Conservation (phyloP, 2,113 vertebrate genomes). For the Serilophus lunatus region DNA sequence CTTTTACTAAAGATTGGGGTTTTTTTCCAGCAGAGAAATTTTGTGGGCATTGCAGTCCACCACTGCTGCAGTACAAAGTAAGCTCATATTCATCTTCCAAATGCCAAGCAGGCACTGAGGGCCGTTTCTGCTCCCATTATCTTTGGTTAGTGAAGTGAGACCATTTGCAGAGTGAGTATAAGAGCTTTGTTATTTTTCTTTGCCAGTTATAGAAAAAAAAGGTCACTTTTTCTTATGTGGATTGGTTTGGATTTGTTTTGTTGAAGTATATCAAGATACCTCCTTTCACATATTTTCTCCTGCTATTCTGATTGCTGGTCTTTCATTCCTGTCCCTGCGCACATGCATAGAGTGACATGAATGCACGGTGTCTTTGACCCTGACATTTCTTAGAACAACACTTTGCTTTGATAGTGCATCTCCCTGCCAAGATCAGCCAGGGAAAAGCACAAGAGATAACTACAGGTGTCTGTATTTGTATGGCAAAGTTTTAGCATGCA, state of each 20-base stretch:
- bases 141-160: slow-evolving; percentile 29
- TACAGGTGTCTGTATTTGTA: not conserved
- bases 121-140: slow-evolving; percentile 13
- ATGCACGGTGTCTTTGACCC: not conserved
- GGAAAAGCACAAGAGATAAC: not conserved
- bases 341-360: not conserved
- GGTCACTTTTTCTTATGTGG: not conserved
- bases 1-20: not conserved
- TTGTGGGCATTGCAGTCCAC: not conserved
- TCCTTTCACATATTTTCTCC: not conserved
- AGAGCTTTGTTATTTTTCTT: not conserved
- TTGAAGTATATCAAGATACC: not conserved
- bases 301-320: not conserved
- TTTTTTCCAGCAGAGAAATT: not conserved
- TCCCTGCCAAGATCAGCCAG: not conserved
- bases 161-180: not conserved
- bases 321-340: not conserved
- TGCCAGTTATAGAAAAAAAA: not conserved
- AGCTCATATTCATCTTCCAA: not conserved
- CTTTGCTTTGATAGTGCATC: not conserved
- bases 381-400: not conserved
- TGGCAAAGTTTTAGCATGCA: not conserved
- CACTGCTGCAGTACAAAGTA: not conserved
- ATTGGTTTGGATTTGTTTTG: not conserved
- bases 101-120: not conserved